Conservation (phyloP, 2,113 vertebrate genomes). For the Clinocottus analis region DNA sequence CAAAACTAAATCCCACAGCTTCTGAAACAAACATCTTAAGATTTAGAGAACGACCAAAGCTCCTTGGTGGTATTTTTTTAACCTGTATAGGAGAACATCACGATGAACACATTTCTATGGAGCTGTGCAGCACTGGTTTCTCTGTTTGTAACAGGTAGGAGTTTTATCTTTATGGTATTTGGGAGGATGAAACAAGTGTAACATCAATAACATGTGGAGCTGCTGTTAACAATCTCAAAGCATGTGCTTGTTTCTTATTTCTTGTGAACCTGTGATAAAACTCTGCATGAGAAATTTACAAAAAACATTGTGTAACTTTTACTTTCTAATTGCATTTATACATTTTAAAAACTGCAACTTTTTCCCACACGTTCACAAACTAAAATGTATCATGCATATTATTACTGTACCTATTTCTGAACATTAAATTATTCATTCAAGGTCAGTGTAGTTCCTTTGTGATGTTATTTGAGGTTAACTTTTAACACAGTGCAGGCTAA, state of each 20-base stretch:
- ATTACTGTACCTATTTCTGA: neutral
- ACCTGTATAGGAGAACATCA: neutral
- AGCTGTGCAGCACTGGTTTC: constrained; percentile 40
- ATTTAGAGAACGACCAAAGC: neutral
- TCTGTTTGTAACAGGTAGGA: constrained; percentile 48
- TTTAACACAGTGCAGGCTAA: neutral
- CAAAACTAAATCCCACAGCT: neutral
- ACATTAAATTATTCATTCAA: neutral
- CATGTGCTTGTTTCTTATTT: no score
- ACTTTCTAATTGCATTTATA: neutral
- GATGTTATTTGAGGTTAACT: neutral
- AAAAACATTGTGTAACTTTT: neutral
- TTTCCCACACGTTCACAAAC: neutral
- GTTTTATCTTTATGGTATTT: neutral
- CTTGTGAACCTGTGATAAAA: neutral
- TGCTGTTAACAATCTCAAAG: neutral
- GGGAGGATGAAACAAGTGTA: neutral
- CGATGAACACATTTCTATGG: constrained; percentile 27
- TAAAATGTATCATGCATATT: neutral
- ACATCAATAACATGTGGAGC: neutral
- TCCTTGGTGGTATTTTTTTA: neutral
- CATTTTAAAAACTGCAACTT: neutral
- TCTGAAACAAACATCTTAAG: neutral
- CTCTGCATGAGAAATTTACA: neutral
- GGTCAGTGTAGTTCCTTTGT: neutral